Conservation (phyloP, 2,113 vertebrate species). For the Callopanchax toddi region DNA sequence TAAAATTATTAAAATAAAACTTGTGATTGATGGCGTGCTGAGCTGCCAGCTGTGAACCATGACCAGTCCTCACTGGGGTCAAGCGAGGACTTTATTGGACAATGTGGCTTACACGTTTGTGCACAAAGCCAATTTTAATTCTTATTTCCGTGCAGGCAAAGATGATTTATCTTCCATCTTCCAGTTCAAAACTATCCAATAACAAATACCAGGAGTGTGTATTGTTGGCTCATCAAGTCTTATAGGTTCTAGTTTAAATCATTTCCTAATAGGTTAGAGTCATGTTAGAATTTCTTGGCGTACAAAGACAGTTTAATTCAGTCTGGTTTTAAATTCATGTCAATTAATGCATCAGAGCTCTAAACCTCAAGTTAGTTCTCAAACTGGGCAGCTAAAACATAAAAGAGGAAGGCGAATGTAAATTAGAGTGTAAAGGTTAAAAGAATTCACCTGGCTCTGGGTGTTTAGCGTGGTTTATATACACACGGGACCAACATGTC, state of each 20-base stretch:
- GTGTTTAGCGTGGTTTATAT: slow-evolving; percentile 59
- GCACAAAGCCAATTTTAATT: slow-evolving; percentile 47
- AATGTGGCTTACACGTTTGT: slow-evolving; percentile 44
- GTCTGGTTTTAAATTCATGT: slow-evolving; percentile 20
- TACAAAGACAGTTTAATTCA: slow-evolving; percentile 3
- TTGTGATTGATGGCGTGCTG: not conserved
- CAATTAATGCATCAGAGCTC: slow-evolving; percentile 47
- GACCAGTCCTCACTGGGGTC: slow-evolving; percentile 33
- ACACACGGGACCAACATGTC: slow-evolving; percentile 49
- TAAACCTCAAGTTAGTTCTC: slow-evolving; percentile 46
- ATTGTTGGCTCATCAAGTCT: slow-evolving; percentile 11
- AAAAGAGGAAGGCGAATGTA: slow-evolving; percentile 36
- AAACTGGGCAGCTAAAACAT: slow-evolving; percentile 39
- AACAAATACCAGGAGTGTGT: slow-evolving; percentile 53
- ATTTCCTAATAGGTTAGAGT: too few relatives aligned
- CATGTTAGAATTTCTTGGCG: too few relatives aligned
- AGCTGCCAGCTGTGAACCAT: slow-evolving; percentile 47
- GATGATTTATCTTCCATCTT: slow-evolving; percentile 60
- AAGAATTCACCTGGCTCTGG: slow-evolving; percentile 48
- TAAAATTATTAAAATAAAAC: slow-evolving; percentile 10
- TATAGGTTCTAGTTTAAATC: slow-evolving; percentile 1
- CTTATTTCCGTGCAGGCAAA: slow-evolving; percentile 46
- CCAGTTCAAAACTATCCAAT: slow-evolving; percentile 55
- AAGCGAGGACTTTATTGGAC: slow-evolving; percentile 55
- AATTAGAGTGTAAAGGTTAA: slow-evolving; percentile 62